phyloP scores from a whole-genome alignment of 2,113 vertebrate genomes.

The Thamnophis sirtalis region DNA sequence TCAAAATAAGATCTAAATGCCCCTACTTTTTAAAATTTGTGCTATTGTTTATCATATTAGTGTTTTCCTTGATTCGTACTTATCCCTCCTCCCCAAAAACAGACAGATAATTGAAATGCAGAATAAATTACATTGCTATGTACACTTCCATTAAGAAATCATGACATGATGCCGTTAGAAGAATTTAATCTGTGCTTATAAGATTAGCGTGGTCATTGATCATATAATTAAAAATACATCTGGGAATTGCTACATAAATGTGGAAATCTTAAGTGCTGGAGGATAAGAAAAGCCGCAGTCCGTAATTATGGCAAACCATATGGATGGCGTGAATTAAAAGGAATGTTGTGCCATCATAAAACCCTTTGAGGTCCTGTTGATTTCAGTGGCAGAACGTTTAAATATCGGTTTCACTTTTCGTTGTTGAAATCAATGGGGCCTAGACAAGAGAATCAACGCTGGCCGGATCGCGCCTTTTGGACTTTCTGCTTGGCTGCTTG shows the following conservation, averaged over 20 bases:
- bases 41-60: constrained; percentile 54
- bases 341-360: background rate
- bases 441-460: background rate
- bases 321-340: constrained; percentile 18
- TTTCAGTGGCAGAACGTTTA: background rate
- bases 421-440: background rate
- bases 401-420: background rate
- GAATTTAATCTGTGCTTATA: constrained; percentile 18
- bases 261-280: constrained; percentile 32
- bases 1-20: constrained; percentile 38
- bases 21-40: constrained; percentile 28
- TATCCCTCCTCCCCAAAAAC: constrained; percentile 19
- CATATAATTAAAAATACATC: constrained; percentile 31
- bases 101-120: constrained; percentile 62
- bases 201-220: constrained; percentile 27
- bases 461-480: background rate
- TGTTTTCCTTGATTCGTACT: constrained; percentile 42
- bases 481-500: constrained; percentile 18
- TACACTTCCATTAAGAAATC: constrained; percentile 54
- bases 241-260: constrained; percentile 42
- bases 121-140: constrained; percentile 50
- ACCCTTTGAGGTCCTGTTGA: background rate
- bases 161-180: constrained; percentile 36
- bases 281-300: constrained; percentile 15
- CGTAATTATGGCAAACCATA: constrained; percentile 4